Percentiles rank a stretch among this genome's conserved stretches.
Evolutionary conservation across 2,888 invertebrate genomes (phyloP).

Genomic region (Thymelicus lineola): DNA sequence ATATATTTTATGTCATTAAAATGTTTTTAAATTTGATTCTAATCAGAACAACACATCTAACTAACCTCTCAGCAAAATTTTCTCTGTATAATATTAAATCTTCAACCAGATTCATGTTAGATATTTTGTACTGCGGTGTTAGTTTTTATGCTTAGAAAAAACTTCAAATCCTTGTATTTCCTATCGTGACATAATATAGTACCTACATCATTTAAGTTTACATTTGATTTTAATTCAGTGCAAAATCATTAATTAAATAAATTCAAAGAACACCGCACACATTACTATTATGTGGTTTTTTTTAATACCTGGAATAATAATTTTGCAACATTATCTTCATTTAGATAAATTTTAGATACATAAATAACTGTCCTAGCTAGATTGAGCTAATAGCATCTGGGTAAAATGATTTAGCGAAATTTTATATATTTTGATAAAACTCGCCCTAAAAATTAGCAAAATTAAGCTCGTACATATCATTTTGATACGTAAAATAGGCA

Average conservation of each 20-base stretch:
- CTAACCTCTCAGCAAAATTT: background rate
- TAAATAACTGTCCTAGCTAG: background rate
- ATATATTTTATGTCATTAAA: background rate
- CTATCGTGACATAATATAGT: no score
- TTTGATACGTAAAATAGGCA: background rate
- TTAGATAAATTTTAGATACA: background rate
- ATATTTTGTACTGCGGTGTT: background rate
- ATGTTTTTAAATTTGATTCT: slow-evolving; percentile 2
- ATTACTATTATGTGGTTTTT: no score
- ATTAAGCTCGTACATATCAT: no score
- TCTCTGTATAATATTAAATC: no score
- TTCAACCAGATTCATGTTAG: background rate
- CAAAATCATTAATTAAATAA: no score
- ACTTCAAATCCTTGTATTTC: no score
- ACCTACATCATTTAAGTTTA: no score
- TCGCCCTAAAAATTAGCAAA: background rate
- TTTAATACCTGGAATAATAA: no score
- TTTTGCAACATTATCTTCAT: no score
- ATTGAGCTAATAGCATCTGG: background rate
- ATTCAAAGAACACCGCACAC: no score
- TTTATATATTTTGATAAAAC: background rate
- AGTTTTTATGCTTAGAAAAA: background rate
- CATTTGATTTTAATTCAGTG: no score
- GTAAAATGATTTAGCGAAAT: background rate
- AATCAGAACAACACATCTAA: background rate